Base-by-base conservation (phyloP, 2,888 invertebrate species). In the Callimorpha dominula region DNA sequence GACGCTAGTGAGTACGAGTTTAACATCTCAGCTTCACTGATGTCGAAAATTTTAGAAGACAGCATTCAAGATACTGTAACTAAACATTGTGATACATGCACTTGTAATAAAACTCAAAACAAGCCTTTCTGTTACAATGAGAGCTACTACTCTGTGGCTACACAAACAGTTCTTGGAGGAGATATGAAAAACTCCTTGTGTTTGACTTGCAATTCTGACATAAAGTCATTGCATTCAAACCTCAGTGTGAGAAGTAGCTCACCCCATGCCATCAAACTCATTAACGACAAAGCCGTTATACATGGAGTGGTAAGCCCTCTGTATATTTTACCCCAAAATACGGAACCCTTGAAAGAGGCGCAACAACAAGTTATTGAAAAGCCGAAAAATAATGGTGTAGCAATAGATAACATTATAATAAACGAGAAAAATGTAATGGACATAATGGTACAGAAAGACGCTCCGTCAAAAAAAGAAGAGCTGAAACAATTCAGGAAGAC, bases 41-140 rank as follows among this genome's bases (percentile, higher is more conserved):
- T 99, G 98, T 98, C 98, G 4, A 98, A 98, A 96, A 98, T 98
- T 77, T 95, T 99, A 50, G 98, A 99, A 92, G 98, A 98, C 87
- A 96, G 98, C 76, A 98, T 98, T 84, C 97, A 97, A 76, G 98
- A 98, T 80, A 97, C 97, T 72, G 97, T 97, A 70, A 96, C 97
- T 3, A 98, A 98, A 90, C 98, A 98, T 88, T 98, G 98, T 92
- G 97, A 97, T 86, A 98, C 98, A 3, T 98, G 98, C 86, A 97
- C 97, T 64, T 98, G 98, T 90, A 96, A 96, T 71, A 93, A 97
- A 91, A 86, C 93, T 9, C 95, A 96, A 80, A 93, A 88, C 69
- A 96, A 96, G 85, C 96, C 96, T 14, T 96, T 96, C 81, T 95
- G 95, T 78, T 96, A 96, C 80, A 94, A 96, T 90, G 91, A 96